Evolutionary conservation across 1,140 invertebrate species (phyloP).

Genomic region (Tetramorium parvispinum): DNA sequence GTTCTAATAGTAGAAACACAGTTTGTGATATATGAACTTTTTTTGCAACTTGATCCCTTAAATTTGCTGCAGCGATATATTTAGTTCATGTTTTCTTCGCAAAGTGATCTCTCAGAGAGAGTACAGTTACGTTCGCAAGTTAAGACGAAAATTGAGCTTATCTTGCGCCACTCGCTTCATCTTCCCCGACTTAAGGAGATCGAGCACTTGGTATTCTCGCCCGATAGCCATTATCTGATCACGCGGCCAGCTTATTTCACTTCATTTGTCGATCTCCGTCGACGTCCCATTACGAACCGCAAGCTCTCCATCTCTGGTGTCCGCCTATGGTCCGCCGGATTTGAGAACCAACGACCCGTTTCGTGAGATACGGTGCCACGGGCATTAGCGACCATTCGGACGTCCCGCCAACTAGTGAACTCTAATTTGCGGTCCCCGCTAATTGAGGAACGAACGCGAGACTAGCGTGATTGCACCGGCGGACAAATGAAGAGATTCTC

Average conservation of each 20-base stretch:
- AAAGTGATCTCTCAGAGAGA: neutral
- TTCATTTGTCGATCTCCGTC: conserved; percentile 68
- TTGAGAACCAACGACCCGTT: conserved; percentile 61
- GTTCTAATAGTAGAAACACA: neutral
- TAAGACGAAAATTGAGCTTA: conserved; percentile 15
- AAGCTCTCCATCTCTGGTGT: conserved; percentile 34
- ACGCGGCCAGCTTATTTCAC: conserved; percentile 45
- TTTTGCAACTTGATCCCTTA: neutral
- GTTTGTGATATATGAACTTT: neutral
- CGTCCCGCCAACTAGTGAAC: conserved; percentile 54
- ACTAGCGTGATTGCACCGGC: conserved; percentile 30
- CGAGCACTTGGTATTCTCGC: conserved; percentile 24
- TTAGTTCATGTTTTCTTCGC: neutral
- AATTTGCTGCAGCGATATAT: neutral
- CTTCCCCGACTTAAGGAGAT: conserved; percentile 14
- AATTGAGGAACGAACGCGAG: conserved; percentile 66
- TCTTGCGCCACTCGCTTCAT: conserved; percentile 8
- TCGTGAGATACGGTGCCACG: conserved; percentile 56
- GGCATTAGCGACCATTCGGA: conserved; percentile 52
- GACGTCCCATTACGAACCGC: conserved; percentile 63
- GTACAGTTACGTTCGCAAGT: neutral
- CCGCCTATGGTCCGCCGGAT: conserved; percentile 42
- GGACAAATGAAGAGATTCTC: conserved; percentile 50
- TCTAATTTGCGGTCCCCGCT: conserved; percentile 65
- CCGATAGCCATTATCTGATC: conserved; percentile 50